Conservation (phyloP, 2,113 vertebrate species). For the Myodes glareolus region DNA sequence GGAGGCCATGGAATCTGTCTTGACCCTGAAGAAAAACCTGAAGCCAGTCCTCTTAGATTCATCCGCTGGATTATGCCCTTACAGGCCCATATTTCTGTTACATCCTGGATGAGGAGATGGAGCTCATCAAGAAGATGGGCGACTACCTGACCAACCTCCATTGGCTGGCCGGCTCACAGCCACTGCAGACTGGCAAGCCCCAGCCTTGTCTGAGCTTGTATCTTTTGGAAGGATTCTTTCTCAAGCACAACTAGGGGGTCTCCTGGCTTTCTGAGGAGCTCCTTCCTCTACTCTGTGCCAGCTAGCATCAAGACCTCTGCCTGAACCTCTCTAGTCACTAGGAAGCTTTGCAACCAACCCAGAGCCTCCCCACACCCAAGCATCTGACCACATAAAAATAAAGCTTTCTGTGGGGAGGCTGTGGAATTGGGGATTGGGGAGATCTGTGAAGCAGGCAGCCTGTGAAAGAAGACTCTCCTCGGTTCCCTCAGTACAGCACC, state of each 20-base stretch:
- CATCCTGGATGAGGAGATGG: neutral
- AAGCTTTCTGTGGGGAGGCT: neutral
- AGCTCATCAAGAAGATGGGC: neutral
- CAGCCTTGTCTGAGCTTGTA: neutral
- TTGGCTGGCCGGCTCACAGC: neutral
- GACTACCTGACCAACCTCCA: neutral
- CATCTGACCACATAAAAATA: neutral
- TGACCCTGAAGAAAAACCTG: neutral
- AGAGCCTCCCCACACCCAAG: neutral
- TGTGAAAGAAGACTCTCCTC: fast-evolving
- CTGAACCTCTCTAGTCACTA: neutral
- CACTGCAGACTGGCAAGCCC: neutral
- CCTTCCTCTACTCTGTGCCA: neutral
- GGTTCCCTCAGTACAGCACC: no score
- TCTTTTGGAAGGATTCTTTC: no score
- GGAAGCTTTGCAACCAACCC: neutral
- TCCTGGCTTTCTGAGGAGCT: neutral
- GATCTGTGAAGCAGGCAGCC: no score
- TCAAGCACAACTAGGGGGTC: neutral
- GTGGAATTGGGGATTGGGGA: no score
- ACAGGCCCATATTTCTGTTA: neutral
- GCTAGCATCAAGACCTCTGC: neutral
- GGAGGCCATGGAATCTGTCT: neutral
- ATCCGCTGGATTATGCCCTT: neutral
- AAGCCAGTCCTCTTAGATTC: neutral